Conservation (phyloP, 1,140 invertebrate genomes). For the Berghia stephanieae region DNA sequence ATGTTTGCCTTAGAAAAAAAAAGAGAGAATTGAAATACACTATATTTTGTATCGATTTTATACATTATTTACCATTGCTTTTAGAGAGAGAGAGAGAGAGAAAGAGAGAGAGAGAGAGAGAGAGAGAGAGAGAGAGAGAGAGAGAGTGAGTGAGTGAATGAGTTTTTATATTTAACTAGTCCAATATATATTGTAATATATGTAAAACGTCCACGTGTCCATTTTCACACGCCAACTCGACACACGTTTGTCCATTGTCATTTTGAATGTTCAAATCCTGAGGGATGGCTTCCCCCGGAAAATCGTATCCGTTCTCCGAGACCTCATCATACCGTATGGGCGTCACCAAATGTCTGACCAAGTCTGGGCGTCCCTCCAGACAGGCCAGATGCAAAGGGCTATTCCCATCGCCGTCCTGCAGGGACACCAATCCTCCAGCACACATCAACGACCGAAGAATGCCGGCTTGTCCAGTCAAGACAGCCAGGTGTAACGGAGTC, state of each 20-base stretch:
- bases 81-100: too few relatives aligned
- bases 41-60: too few relatives aligned
- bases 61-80: too few relatives aligned
- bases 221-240: too few relatives aligned
- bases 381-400: conserved; percentile 86
- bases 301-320: conserved; percentile 23
- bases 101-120: too few relatives aligned
- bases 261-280: conserved; percentile 76
- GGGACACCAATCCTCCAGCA: conserved; percentile 71
- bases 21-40: too few relatives aligned
- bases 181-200: too few relatives aligned
- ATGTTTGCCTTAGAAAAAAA: too few relatives aligned
- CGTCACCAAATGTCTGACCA: conserved; percentile 70
- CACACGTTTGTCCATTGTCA: conserved; percentile 80
- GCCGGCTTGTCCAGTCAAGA: conserved; percentile 73
- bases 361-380: conserved; percentile 73
- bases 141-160: too few relatives aligned
- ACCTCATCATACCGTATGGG: conserved; percentile 33
- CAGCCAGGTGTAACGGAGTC: conserved; percentile 78
- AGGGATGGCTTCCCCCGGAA: conserved; percentile 67
- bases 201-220: too few relatives aligned
- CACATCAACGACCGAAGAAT: conserved; percentile 75
- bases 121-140: too few relatives aligned
- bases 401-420: conserved; percentile 39
- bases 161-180: too few relatives aligned